Base-by-base conservation (phyloP, 2,797 vertebrate genomes). In the Hippopotamyrus pictus region DNA sequence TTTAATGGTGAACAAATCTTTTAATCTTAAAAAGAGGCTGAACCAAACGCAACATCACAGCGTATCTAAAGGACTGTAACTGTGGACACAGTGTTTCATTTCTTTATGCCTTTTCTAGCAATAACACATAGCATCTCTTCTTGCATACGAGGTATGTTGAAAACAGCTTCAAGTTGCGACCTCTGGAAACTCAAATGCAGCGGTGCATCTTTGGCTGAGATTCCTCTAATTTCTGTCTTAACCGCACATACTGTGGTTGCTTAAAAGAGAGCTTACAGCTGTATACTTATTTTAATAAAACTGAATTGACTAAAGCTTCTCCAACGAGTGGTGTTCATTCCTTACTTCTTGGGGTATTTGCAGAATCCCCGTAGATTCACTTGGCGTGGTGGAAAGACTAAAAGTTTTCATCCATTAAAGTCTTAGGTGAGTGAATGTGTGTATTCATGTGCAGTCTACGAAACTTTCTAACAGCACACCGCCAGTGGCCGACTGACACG, bases 211-310 rank as follows among this genome's bases (percentile, higher is more conserved):
- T 87, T 44, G 29, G 33, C 59, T 73, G 53, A 85, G 48, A 29
- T 46, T 79, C n/a, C 50, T 59, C 87, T 53, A 2, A 76, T 50
- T 54, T 54, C 86, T 89, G 90, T 82, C 86, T 88, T 83, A 93
- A 93, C 93, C 92, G 92, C 92, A 93, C 93, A 93, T 93, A 94
- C 94, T 95, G 94, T 95, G 94, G 94, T 92, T 91, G 91, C 92
- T 92, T 94, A 89, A 92, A 92, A 91, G 92, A 91, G 88, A 92
- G 90, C 91, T 92, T 90, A 90, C 79, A 83, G 90, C 89, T 95
- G 92, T 92, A 94, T 91, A 92, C 88, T 91, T 84, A 94, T 90
- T 93, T 90, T 89, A 95, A 95, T 95, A 94, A 95, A 95, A 90
- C 89, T 91, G 88, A 91, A 91, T 92, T 93, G 92, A 89, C 51